Percentiles rank a stretch among this genome's conserved stretches.
Conservation (phyloP, 2,113 vertebrate species). For the Empidonax traillii region DNA sequence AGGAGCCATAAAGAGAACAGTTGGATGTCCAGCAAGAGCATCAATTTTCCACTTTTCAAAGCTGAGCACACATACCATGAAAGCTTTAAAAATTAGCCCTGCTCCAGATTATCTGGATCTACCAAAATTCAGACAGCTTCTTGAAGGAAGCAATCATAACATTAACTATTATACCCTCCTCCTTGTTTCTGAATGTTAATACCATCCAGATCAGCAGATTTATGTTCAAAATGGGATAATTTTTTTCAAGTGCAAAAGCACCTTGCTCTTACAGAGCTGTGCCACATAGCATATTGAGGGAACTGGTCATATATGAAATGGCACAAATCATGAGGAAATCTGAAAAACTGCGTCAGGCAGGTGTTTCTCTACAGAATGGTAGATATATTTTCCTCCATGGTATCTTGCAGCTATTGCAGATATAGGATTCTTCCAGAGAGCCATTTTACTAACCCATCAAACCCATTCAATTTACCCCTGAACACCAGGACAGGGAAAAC, state of each 20-base stretch:
- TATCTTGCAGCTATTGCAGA: neutral
- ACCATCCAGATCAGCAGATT: neutral
- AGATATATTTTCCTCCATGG: neutral
- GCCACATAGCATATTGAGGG: fast-evolving
- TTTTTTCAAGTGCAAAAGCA: neutral
- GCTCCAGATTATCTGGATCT: neutral
- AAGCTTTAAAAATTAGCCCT: neutral
- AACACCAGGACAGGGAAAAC: neutral
- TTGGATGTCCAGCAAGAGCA: neutral
- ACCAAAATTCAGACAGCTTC: neutral
- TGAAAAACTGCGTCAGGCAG: neutral
- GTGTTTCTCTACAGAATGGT: neutral
- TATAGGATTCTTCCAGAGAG: neutral
- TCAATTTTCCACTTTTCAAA: neutral
- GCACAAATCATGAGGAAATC: neutral
- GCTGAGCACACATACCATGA: neutral
- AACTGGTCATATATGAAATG: neutral
- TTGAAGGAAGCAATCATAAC: neutral
- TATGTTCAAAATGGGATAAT: neutral
- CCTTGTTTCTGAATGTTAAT: neutral
- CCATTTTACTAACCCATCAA: neutral
- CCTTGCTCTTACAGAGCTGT: neutral
- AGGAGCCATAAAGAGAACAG: neutral
- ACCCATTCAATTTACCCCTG: neutral
- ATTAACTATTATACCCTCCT: neutral